Evolutionary conservation across 2,888 invertebrate species (phyloP).

Genomic region (Bellardia pandia): DNA sequence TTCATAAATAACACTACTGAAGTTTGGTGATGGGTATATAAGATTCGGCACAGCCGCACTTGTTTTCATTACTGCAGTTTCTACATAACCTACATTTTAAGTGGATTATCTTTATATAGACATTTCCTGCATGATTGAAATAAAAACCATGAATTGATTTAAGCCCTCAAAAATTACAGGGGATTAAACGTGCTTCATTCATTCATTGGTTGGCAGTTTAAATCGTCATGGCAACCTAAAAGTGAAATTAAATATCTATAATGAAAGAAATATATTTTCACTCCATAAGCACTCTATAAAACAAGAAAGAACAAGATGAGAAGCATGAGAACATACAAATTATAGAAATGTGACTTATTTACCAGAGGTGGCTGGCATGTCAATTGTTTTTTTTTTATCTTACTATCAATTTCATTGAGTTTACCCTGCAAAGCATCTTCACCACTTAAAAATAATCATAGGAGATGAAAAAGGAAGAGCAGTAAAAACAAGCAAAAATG

Average conservation of each 20-base stretch:
- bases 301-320: constrained; percentile 14
- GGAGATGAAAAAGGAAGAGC: constrained; percentile 22
- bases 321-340: not conserved
- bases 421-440: constrained; percentile 51
- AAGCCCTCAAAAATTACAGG: constrained; percentile 55
- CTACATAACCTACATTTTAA: not conserved
- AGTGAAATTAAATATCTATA: constrained; percentile 65
- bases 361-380: constrained; percentile 51
- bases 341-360: constrained; percentile 52
- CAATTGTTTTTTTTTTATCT: constrained; percentile 44
- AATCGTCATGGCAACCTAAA: constrained; percentile 44
- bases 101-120: not conserved
- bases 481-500: constrained; percentile 21
- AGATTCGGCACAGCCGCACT: too few species aligned
- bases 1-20: too few species aligned
- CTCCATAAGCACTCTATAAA: constrained; percentile 49
- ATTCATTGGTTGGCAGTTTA: constrained; percentile 48
- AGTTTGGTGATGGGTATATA: too few species aligned
- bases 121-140: not conserved
- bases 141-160: constrained; percentile 38
- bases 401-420: constrained; percentile 54
- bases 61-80: too few species aligned
- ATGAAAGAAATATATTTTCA: constrained; percentile 50
- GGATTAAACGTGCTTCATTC: constrained; percentile 36
- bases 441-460: constrained; percentile 57